Evolutionary conservation across 2,797 vertebrate species (phyloP).

Genomic region (Paratrypauchen microcephalus): DNA sequence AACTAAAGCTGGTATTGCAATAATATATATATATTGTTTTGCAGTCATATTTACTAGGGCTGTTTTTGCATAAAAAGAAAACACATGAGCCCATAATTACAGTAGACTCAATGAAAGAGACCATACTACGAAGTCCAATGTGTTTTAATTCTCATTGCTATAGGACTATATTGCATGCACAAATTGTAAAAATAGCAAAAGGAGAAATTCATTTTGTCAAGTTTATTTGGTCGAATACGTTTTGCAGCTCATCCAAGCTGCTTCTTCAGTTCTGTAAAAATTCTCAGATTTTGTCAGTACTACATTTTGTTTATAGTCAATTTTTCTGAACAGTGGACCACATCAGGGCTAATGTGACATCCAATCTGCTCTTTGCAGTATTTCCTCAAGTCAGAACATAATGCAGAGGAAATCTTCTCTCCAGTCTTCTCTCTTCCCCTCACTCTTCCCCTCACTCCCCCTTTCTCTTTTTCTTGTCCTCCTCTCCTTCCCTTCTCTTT

Average conservation of each 20-base stretch:
- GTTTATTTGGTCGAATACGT: too few species aligned
- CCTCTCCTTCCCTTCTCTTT: slow-evolving; percentile 39
- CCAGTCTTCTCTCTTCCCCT: slow-evolving; percentile 18
- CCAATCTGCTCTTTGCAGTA: background rate
- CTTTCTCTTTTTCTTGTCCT: slow-evolving; percentile 40
- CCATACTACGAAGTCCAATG: too few species aligned
- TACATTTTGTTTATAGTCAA: background rate
- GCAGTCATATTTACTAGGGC: too few species aligned
- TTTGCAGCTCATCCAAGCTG: too few species aligned
- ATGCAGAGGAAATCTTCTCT: slow-evolving; percentile 44
- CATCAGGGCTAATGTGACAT: background rate
- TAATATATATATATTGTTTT: background rate
- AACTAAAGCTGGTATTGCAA: background rate
- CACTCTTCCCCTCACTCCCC: slow-evolving; percentile 25
- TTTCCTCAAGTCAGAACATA: slow-evolving; percentile 39
- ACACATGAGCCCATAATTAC: background rate
- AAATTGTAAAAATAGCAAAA: too few species aligned
- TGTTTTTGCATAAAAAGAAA: background rate
- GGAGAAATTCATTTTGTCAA: too few species aligned
- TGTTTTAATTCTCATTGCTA: too few species aligned
- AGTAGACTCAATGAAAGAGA: background rate
- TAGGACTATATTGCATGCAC: too few species aligned
- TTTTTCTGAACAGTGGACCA: background rate
- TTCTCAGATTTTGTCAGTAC: background rate
- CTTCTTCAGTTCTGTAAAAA: too few species aligned